Evolutionary conservation across 1,140 invertebrate genomes (phyloP), one percentile per base, ranked within the genome.

Genomic region (Atta texana): DNA sequence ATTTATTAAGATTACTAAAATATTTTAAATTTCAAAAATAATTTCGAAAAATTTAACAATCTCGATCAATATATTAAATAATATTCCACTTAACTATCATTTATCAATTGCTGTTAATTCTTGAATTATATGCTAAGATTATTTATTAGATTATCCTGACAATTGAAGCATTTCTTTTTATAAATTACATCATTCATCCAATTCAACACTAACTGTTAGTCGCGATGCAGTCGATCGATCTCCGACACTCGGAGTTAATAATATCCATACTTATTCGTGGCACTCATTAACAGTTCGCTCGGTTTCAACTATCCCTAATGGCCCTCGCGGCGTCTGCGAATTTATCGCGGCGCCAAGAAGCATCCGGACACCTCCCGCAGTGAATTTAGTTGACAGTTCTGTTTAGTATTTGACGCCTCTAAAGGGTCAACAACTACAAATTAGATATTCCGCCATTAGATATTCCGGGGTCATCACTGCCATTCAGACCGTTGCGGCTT

Each of bases 351-450:
- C 81, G 87, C 75, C 88, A 78, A 78, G 57, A 12, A 68, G 69
- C 61, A 74, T 78, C 44, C 31, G 55, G 18, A 6, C 68, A 55
- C 55, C 76, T 59, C 55, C 34, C 21, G 34, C 18, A 71, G 44
- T 71, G 76, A 81, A 81, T 86, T 86, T 53, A 69, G 87, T 89
- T 89, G 87, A 89, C 87, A 86, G 24, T 24, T 89, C 87, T 86
- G 88, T 85, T 89, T 86, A 74, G 75, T 89, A 86, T 81, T 89
- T 76, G 39, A 69, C 87, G 49, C 34, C 24, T 77, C 14, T 8
- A 64, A 66, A 69, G 84, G 55, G 18, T 84, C 69, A 63, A 39
- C 69, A 69, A 53, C 69, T 87, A 78, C 61, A 87, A 89, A 88
- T n/a, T n/a, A n/a, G n/a, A n/a, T n/a, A n/a, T n/a, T n/a, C n/a